Conservation (phyloP, 2,888 invertebrate genomes). For the Oxytorus armatus region DNA sequence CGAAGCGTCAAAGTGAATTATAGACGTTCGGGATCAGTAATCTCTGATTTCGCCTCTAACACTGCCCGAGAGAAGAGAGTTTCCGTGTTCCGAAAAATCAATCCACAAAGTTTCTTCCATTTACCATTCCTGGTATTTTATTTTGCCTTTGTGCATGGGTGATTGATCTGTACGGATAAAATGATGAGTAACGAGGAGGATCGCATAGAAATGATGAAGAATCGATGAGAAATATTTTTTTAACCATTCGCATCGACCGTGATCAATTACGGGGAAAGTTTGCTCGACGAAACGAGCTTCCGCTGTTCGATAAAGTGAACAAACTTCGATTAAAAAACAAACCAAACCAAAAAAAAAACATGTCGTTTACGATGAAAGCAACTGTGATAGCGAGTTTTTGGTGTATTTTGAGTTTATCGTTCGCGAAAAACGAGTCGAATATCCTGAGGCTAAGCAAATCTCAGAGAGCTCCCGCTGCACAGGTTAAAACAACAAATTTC, state of each 20-base stretch:
- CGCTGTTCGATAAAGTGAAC: background rate
- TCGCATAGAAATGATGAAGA: conserved; percentile 25
- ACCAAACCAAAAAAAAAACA: conserved; percentile 21
- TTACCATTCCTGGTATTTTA: no score
- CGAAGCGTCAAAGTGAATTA: conserved; percentile 47
- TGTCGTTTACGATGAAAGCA: conserved; percentile 38
- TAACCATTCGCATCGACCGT: background rate
- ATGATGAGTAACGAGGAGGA: conserved; percentile 38
- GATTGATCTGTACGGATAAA: background rate
- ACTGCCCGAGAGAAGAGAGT: background rate
- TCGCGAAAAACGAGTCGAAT: conserved; percentile 73
- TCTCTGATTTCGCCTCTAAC: background rate
- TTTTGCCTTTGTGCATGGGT: background rate
- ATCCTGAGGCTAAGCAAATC: conserved; percentile 74
- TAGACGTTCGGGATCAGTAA: conserved; percentile 34
- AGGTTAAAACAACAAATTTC: conserved; percentile 41
- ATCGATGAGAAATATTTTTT: conserved; percentile 53
- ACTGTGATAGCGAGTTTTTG: conserved; percentile 46
- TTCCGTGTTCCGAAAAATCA: conserved; percentile 13
- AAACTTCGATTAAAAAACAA: background rate
- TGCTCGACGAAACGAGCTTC: background rate
- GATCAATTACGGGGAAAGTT: background rate
- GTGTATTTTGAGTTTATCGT: conserved; percentile 14
- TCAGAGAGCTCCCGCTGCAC: conserved; percentile 54
- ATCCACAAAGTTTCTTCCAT: conserved; percentile 14